Evolutionary conservation across 1,140 invertebrate genomes (phyloP), one percentile per base, ranked within the genome.

Genomic region (Phenacoccus solenopsis): DNA sequence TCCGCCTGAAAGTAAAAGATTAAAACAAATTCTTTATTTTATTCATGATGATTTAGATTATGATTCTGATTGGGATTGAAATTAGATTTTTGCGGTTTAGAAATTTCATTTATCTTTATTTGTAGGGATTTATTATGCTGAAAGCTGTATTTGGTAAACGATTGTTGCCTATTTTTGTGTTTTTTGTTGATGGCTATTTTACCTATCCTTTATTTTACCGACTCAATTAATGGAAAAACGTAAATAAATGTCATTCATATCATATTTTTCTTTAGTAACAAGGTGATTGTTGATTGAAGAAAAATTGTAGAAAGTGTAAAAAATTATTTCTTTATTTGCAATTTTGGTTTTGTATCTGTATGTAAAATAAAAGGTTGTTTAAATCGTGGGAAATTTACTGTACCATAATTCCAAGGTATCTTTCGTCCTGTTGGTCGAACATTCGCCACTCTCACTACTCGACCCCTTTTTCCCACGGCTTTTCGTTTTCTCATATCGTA

Each of bases 1-100:
- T 0, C 73, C 73, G 30, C 30, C 73, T 27, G 72, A 69, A 30
- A 73, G 71, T 7, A 38, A 57, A 3, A 22, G 67, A 1, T 69
- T 74, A 12, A 69, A 38, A 22, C 56, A 72, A 22, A 74, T 74
- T 13, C 70, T 73, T 9, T n/a, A n/a, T n/a, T n/a, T n/a, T n/a
- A n/a, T n/a, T n/a, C n/a, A n/a, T n/a, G n/a, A n/a, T n/a, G n/a
- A n/a, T n/a, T n/a, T n/a, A n/a, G n/a, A n/a, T n/a, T n/a, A n/a
- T n/a, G n/a, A n/a, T n/a, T n/a, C n/a, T n/a, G n/a, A n/a, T n/a
- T n/a, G n/a, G n/a, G n/a, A n/a, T n/a, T n/a, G n/a, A n/a, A n/a
- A n/a, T n/a, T n/a, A n/a, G n/a, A n/a, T n/a, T n/a, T n/a, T n/a
- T n/a, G n/a, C n/a, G n/a, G n/a, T n/a, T n/a, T n/a, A n/a, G n/a